Percentiles rank a stretch among this genome's conserved stretches.
phyloP scores from a whole-genome alignment of 2,888 invertebrate genomes.

The Drosophila testacea region DNA sequence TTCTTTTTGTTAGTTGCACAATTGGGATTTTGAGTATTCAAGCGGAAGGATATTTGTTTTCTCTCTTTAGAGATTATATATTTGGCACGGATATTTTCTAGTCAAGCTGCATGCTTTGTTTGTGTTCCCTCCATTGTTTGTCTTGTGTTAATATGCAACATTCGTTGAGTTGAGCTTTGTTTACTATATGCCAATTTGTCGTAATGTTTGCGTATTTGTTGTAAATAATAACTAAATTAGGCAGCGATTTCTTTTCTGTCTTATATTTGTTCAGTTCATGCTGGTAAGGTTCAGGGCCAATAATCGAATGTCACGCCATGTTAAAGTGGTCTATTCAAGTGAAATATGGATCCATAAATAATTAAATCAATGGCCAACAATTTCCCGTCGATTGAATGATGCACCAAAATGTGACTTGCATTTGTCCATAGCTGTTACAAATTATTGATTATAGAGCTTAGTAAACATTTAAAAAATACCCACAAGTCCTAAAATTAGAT shows the following conservation, averaged over 20 bases:
- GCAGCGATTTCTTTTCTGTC: slow-evolving; percentile 50
- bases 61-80: background rate
- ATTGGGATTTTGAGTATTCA: background rate
- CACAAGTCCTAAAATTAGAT: background rate
- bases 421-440: slow-evolving; percentile 18
- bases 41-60: background rate
- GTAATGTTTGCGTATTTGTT: slow-evolving; percentile 64
- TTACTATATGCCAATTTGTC: slow-evolving; percentile 72
- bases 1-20: background rate
- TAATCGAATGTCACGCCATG: slow-evolving; percentile 34
- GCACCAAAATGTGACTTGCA: slow-evolving; percentile 35
- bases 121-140: slow-evolving; percentile 34
- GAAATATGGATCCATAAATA: slow-evolving; percentile 31
- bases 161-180: slow-evolving; percentile 50
- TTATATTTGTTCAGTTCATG: slow-evolving; percentile 14
- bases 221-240: slow-evolving; percentile 77
- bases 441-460: slow-evolving; percentile 17
- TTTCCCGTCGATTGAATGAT: slow-evolving; percentile 9
- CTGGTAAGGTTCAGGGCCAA: slow-evolving; percentile 40
- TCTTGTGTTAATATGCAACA: slow-evolving; percentile 46
- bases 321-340: slow-evolving; percentile 19
- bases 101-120: slow-evolving; percentile 15
- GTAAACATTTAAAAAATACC: slow-evolving; percentile 17
- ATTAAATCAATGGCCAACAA: slow-evolving; percentile 29
- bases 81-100: slow-evolving; percentile 20